A percentile compares a stretch with the other conserved stretches of the same genome.
Evolutionary conservation across 2,113 vertebrate genomes (phyloP).

Genomic region (Hucho hucho): DNA sequence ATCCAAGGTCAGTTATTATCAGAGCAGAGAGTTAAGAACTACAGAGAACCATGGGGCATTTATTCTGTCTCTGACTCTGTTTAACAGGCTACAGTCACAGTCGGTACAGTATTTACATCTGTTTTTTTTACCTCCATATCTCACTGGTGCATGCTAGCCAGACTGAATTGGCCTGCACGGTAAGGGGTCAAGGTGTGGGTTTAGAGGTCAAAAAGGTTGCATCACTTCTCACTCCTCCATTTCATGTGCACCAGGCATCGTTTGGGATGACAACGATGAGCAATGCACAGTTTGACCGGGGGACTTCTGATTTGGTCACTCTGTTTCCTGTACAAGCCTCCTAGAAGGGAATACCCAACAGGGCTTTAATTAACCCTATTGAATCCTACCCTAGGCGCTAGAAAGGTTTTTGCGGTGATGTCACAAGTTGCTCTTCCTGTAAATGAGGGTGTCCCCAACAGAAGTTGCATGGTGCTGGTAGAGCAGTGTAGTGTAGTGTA

Average conservation of each 20-base stretch:
- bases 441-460: neutral
- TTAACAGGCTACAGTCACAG: conserved; percentile 40
- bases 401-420: no score
- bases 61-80: conserved; percentile 24
- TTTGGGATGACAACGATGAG: neutral
- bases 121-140: conserved; percentile 14
- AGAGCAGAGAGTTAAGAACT: neutral
- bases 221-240: neutral
- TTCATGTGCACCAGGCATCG: neutral
- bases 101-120: conserved; percentile 41
- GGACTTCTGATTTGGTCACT: neutral
- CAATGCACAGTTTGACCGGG: neutral
- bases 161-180: neutral
- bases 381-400: neutral
- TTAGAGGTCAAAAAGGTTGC: neutral
- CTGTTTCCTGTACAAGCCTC: neutral
- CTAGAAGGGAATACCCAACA: neutral
- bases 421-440: neutral
- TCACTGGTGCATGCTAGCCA: conserved; percentile 33
- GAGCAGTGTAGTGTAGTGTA: no score
- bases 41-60: conserved; percentile 8
- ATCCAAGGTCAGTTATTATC: neutral
- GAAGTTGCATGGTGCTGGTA: neutral
- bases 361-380: neutral
- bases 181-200: neutral